These are phyloP conservation scores for Eubucco bourcierii DNA, from an alignment of 2,113 vertebrate species.

Conservation along the genomic window DNA sequence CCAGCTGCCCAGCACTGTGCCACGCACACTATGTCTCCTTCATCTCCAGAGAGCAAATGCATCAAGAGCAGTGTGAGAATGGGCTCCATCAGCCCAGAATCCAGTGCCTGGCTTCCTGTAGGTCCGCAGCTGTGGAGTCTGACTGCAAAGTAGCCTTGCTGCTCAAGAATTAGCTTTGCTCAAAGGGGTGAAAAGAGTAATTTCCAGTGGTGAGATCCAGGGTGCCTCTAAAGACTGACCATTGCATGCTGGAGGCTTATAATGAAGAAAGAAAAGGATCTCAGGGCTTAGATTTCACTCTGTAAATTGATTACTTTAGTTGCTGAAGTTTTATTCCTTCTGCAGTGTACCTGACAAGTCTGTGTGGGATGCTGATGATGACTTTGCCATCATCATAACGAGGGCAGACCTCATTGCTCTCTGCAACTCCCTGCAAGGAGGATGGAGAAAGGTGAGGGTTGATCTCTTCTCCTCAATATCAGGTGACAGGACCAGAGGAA, in stretches of 20 bases:
- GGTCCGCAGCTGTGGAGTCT: conserved; percentile 61
- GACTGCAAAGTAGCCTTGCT: conserved; percentile 29
- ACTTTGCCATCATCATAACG: neutral
- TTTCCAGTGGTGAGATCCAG: neutral
- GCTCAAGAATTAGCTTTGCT: conserved; percentile 42
- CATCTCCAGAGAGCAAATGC: conserved; percentile 56
- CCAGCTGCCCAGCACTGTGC: conserved; percentile 56
- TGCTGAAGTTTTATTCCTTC: neutral
- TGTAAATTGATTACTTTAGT: neutral
- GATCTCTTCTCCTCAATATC: too few relatives aligned
- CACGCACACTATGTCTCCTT: conserved; percentile 26
- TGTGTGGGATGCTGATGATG: neutral
- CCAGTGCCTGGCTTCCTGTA: conserved; percentile 37
- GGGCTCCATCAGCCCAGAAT: conserved; percentile 41
- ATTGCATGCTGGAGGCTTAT: neutral
- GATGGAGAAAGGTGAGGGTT: too few relatives aligned
- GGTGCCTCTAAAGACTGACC: neutral
- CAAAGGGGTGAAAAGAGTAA: conserved; percentile 16
- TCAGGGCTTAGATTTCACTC: neutral
- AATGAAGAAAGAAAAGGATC: neutral
- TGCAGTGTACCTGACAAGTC: neutral
- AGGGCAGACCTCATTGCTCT: too few relatives aligned
- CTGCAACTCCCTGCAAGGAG: too few relatives aligned
- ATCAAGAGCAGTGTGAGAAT: conserved; percentile 1
- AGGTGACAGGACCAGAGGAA: too few relatives aligned